A percentile compares a stretch with the other conserved stretches of the same genome.
Evolutionary conservation across 2,888 invertebrate species (phyloP).

Genomic region (Agrochola litura): DNA sequence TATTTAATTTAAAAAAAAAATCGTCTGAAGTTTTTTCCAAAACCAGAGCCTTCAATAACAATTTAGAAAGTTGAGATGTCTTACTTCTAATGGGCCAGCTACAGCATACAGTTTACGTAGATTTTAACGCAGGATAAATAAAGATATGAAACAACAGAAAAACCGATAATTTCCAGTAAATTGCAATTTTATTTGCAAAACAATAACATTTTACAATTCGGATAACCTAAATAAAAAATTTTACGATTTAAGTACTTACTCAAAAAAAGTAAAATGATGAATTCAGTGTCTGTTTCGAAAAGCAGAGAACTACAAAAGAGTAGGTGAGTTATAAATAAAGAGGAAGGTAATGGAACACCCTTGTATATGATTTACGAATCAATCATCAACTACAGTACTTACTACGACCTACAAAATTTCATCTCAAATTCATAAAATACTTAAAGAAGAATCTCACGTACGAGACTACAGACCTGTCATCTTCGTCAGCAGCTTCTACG

Average conservation of each 20-base stretch:
- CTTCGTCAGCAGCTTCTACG: slow-evolving; percentile 77
- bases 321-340: slow-evolving; percentile 5
- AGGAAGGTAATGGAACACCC: background rate
- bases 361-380: background rate
- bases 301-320: background rate
- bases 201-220: background rate
- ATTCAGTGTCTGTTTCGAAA: background rate
- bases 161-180: background rate
- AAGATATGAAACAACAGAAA: background rate
- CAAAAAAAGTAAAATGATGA: background rate
- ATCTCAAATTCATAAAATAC: background rate
- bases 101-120: slow-evolving; percentile 1
- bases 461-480: slow-evolving; percentile 79
- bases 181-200: background rate
- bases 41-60: background rate
- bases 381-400: background rate
- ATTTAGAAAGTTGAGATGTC: slow-evolving; percentile 1
- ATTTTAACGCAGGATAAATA: background rate
- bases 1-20: too few relatives aligned
- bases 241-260: too few relatives aligned
- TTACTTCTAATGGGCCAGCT: slow-evolving; percentile 1
- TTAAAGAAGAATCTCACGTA: slow-evolving; percentile 33
- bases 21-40: too few relatives aligned
- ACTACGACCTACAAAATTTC: background rate
- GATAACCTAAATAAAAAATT: background rate